Percentiles rank a stretch among this genome's conserved stretches.
Evolutionary conservation across 2,888 invertebrate species (phyloP).

Genomic region (Hemaris fuciformis): DNA sequence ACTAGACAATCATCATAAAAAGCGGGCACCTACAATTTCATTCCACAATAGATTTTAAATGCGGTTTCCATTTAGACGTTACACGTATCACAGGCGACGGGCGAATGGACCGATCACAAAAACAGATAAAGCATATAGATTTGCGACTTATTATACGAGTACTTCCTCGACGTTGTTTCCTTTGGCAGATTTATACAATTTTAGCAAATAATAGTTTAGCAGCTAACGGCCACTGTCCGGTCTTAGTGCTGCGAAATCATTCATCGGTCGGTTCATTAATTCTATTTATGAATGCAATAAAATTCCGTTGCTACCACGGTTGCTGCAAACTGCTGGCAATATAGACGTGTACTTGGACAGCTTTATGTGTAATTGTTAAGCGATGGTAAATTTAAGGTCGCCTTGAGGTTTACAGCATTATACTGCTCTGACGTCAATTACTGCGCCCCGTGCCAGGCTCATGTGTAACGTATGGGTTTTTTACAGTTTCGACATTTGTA

Average conservation of each 20-base stretch:
- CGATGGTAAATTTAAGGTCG: constrained; percentile 30
- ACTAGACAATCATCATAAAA: constrained; percentile 2
- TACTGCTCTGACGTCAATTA: constrained; percentile 24
- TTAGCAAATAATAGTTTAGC: constrained; percentile 29
- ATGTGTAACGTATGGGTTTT: constrained; percentile 9
- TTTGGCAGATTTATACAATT: constrained; percentile 48
- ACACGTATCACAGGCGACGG: neutral
- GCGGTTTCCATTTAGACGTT: neutral
- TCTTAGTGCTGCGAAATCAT: constrained; percentile 35
- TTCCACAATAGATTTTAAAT: neutral
- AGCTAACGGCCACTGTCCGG: constrained; percentile 26
- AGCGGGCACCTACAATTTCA: neutral
- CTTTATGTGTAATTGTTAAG: constrained; percentile 45
- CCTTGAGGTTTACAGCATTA: constrained; percentile 36
- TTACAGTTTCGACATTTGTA: neutral
- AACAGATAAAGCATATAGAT: constrained; percentile 8
- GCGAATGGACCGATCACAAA: neutral
- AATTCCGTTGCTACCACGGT: constrained; percentile 34
- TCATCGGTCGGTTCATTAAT: constrained; percentile 50
- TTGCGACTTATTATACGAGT: neutral
- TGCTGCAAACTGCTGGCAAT: constrained; percentile 23
- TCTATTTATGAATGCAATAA: constrained; percentile 60
- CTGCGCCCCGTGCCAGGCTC: neutral
- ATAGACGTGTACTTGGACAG: constrained; percentile 39
- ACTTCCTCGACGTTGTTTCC: constrained; percentile 60